Conservation (phyloP, 1,140 invertebrate species). For the Diachasma alloeum region DNA sequence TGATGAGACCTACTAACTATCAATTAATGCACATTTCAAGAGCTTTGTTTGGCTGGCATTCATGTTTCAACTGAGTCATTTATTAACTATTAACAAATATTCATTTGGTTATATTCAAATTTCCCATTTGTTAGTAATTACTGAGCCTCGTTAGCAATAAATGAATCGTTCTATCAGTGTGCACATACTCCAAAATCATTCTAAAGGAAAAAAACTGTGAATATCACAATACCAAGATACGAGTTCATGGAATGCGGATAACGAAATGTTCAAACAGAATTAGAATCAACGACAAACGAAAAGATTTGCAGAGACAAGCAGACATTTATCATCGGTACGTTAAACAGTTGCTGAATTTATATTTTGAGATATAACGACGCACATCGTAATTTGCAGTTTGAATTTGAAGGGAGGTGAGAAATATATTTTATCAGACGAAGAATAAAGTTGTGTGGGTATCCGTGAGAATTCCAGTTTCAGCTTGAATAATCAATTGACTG, state of each 20-base stretch:
- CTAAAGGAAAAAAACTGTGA: background rate
- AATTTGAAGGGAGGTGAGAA: background rate
- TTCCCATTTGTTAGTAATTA: too few relatives aligned
- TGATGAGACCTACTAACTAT: too few relatives aligned
- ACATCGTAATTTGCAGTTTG: background rate
- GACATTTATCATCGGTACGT: background rate
- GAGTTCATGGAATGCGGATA: background rate
- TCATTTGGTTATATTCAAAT: too few relatives aligned
- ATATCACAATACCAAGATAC: background rate
- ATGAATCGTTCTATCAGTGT: too few relatives aligned
- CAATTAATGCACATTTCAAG: too few relatives aligned
- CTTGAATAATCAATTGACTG: slow-evolving; percentile 2
- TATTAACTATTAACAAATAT: too few relatives aligned
- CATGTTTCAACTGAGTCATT: too few relatives aligned
- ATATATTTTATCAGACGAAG: background rate
- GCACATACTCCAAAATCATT: background rate
- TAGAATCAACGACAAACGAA: background rate
- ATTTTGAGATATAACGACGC: background rate
- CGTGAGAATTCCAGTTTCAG: background rate
- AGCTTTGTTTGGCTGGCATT: too few relatives aligned
- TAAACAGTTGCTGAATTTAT: background rate
- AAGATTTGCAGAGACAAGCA: background rate
- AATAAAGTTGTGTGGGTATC: background rate
- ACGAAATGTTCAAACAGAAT: background rate
- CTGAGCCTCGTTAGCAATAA: too few relatives aligned